A percentile compares a stretch with the other conserved stretches of the same genome.
These are phyloP conservation scores for Teleogryllus occipitalis DNA, from an alignment of 1,140 invertebrate species.

Conservation along the genomic window DNA sequence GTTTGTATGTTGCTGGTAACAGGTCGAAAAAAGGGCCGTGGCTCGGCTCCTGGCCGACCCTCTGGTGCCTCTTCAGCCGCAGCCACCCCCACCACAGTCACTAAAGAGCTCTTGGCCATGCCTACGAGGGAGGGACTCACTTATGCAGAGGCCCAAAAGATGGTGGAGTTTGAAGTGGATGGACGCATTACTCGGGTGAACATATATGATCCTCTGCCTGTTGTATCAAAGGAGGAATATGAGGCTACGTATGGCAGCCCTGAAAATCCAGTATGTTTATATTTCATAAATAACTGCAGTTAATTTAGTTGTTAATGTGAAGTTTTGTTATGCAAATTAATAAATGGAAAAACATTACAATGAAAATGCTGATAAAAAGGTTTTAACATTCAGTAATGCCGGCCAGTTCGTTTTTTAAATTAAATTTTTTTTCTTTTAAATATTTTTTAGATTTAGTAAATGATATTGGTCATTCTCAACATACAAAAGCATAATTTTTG, in stretches of 20 bases:
- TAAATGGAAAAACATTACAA: too few relatives aligned
- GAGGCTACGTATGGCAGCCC: conserved; percentile 34
- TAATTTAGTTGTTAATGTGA: too few relatives aligned
- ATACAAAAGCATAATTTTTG: too few relatives aligned
- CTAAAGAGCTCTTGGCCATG: conserved; percentile 19
- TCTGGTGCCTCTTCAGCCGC: background rate
- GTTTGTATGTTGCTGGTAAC: background rate
- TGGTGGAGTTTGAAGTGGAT: conserved; percentile 77
- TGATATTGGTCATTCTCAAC: too few relatives aligned
- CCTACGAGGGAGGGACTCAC: conserved; percentile 52
- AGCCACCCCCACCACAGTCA: conserved; percentile 21
- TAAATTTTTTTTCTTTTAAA: too few relatives aligned
- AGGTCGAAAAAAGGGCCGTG: conserved; percentile 28
- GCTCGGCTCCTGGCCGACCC: conserved; percentile 21
- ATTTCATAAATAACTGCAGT: background rate
- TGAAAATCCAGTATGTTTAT: conserved; percentile 13
- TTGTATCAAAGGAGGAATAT: conserved; percentile 55
- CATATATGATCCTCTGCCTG: conserved; percentile 49
- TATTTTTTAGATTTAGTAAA: too few relatives aligned
- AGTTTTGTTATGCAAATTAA: too few relatives aligned
- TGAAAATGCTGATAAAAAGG: too few relatives aligned
- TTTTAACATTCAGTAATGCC: too few relatives aligned
- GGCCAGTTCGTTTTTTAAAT: too few relatives aligned
- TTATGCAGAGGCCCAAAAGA: conserved; percentile 69
- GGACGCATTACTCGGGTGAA: conserved; percentile 53